phyloP scores from a whole-genome alignment of 1,140 invertebrate genomes.

The Leptestheria dahalacensis region DNA sequence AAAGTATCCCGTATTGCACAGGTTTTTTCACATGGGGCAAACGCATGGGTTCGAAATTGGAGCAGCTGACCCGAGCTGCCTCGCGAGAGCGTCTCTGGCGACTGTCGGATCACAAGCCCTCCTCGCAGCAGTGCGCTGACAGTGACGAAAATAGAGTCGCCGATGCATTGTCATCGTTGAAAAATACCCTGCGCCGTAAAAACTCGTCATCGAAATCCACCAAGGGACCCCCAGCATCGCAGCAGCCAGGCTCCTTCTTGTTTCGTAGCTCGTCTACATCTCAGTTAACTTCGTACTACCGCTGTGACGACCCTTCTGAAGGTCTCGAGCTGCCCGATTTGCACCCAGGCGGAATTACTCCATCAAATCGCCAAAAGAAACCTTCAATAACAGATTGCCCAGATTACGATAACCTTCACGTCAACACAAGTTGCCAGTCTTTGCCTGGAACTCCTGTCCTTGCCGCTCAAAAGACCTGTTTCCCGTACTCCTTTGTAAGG shows the following conservation, averaged over 20 bases:
- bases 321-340: slow-evolving; percentile 31
- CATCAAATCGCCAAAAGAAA: slow-evolving; percentile 9
- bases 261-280: slow-evolving; percentile 60
- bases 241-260: slow-evolving; percentile 26
- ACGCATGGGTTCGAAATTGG: slow-evolving; percentile 59
- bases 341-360: slow-evolving; percentile 28
- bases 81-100: slow-evolving; percentile 30
- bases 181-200: not conserved
- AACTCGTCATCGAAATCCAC: not conserved
- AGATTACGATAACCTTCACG: not conserved
- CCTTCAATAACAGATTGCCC: not conserved
- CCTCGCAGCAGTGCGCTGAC: not conserved
- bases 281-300: slow-evolving; percentile 45
- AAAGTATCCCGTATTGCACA: slow-evolving; percentile 26
- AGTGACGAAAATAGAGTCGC: not conserved
- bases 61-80: slow-evolving; percentile 50
- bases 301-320: slow-evolving; percentile 59
- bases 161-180: not conserved
- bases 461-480: slow-evolving; percentile 25
- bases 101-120: slow-evolving; percentile 9
- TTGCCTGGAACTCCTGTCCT: not conserved
- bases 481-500: slow-evolving; percentile 59
- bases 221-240: not conserved
- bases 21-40: slow-evolving; percentile 61
- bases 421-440: not conserved